Evolutionary conservation across 2,888 invertebrate species (phyloP), one percentile per base, ranked within the genome.

Genomic region (Mimas tiliae): DNA sequence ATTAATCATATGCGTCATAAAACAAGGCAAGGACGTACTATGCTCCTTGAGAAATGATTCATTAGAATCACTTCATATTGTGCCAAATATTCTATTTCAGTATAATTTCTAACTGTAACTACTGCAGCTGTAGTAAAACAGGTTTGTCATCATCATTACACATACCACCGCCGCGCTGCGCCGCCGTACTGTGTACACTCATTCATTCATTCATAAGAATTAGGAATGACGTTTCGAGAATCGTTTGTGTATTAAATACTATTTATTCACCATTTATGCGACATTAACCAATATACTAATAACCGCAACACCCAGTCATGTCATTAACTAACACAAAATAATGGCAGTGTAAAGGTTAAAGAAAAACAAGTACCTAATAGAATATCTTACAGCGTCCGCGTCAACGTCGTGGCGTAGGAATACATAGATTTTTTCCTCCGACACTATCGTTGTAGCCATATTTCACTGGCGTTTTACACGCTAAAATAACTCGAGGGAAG

Each of bases 401-500:
- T n/a, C n/a, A n/a, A n/a, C n/a, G 38, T 8, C 9, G 38, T 58
- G 6, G 14, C 6, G 50, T 19, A 19, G n/a, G 50, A 50, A 50
- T 16, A 16, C 19, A 38, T 42, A 58, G 34, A 38, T 19, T 19
- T 58, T 58, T 58, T 42, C 19, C 11, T 19, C 14, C 16, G 8
- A 53, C 27, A 2, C 34, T 42, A 50, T 38, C 12, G 53, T 7
- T 7, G 47, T n/a, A 19, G 50, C 38, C 66, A 68, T 65, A 69
- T 62, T 69, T 68, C 64, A 58, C 55, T 21, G 53, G 64, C 34
- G 55, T 65, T 68, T 66, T 63, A 65, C 64, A 67, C 62, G 68
- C 69, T 66, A 70, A 72, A 69, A 69, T 68, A 67, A 70, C 68
- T 67, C 64, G 14, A 58, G 64, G 62, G 47, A 47, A 42, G 64